A percentile compares a stretch with the other conserved stretches of the same genome.
These are phyloP conservation scores for Actinemys pallida DNA, from an alignment of 2,113 vertebrate species.

Conservation along the genomic window DNA sequence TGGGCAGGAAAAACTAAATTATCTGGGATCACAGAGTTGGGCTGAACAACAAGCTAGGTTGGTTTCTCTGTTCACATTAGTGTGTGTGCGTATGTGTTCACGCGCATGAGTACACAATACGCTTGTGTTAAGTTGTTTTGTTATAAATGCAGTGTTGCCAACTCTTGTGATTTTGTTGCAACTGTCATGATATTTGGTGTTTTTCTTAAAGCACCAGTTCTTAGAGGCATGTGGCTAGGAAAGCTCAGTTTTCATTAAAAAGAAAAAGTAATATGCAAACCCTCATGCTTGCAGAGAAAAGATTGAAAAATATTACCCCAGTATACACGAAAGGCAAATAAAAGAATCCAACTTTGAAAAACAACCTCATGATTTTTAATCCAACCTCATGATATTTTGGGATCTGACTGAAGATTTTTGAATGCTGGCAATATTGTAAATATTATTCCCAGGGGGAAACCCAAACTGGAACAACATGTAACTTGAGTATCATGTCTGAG, in stretches of 20 bases:
- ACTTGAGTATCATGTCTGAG: background rate
- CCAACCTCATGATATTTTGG: background rate
- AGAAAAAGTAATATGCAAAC: background rate
- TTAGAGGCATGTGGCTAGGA: background rate
- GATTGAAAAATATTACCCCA: background rate
- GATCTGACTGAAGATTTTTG: background rate
- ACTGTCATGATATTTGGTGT: background rate
- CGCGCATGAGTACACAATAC: background rate
- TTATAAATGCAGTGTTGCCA: background rate
- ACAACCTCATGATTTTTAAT: background rate
- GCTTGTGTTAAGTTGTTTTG: fast-evolving
- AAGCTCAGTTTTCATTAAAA: fast-evolving
- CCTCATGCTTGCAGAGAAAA: background rate
- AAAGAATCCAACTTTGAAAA: constrained; percentile 5
- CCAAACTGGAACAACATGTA: background rate
- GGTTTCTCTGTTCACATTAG: background rate
- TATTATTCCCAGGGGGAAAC: background rate
- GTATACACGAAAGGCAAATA: background rate
- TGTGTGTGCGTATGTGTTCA: background rate
- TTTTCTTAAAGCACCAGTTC: background rate
- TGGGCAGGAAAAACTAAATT: background rate
- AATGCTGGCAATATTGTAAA: fast-evolving
- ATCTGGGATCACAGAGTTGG: background rate
- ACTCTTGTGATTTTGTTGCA: background rate
- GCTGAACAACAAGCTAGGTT: background rate